phyloP scores from a whole-genome alignment of 1,140 invertebrate species.

The Drosophila hydei region DNA sequence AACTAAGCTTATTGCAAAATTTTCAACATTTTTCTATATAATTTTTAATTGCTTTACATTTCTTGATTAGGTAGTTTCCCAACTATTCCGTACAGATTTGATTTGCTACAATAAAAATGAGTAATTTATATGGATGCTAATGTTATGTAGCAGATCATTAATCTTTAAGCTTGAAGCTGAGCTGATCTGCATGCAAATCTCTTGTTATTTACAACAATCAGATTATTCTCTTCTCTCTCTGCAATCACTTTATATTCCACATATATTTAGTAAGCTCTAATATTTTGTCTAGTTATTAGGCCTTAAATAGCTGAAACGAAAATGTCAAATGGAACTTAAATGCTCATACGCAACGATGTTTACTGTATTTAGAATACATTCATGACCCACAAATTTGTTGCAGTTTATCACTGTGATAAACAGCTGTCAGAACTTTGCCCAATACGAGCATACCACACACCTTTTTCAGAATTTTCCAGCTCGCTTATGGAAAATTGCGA shows the following conservation, averaged over 20 bases:
- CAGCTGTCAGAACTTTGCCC: conserved; percentile 25
- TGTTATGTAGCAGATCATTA: too few relatives aligned
- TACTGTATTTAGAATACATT: conserved; percentile 8
- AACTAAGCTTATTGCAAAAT: too few relatives aligned
- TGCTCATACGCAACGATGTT: conserved; percentile 10
- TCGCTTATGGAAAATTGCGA: conserved; percentile 47
- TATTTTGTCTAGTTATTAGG: not conserved
- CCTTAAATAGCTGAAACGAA: not conserved
- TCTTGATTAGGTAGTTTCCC: too few relatives aligned
- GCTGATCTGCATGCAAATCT: too few relatives aligned
- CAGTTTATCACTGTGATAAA: conserved; percentile 47
- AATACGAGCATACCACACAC: conserved; percentile 6
- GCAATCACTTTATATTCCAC: not conserved
- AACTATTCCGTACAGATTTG: too few relatives aligned
- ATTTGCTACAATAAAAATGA: too few relatives aligned
- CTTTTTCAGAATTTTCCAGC: conserved; percentile 25
- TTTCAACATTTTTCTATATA: too few relatives aligned
- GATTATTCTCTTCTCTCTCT: not conserved
- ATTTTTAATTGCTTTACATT: too few relatives aligned
- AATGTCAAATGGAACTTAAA: not conserved
- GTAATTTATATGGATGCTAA: too few relatives aligned
- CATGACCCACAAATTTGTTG: conserved; percentile 37
- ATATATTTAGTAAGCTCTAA: not conserved
- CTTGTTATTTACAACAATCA: too few relatives aligned
- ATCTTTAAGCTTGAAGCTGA: too few relatives aligned